These are phyloP conservation scores for Phalacrocorax carbo DNA, from an alignment of 2,113 vertebrate genomes.

Conservation along the genomic window DNA sequence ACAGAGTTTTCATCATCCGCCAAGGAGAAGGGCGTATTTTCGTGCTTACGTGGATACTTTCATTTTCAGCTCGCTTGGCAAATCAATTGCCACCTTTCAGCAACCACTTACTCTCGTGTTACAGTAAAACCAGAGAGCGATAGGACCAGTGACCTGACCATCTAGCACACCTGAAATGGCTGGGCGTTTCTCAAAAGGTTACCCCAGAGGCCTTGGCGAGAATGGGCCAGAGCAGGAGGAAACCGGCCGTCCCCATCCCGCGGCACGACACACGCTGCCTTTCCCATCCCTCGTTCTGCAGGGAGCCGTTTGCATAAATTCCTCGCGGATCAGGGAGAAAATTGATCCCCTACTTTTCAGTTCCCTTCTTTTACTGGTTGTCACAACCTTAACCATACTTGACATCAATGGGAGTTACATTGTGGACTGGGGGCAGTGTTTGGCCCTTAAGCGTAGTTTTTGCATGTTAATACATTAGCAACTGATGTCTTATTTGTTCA, in stretches of 20 bases:
- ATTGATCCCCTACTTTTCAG: conserved; percentile 53
- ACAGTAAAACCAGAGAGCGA: not conserved
- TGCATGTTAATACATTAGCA: conserved; percentile 77
- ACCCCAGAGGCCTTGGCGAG: not conserved
- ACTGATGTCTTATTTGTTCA: conserved; percentile 80
- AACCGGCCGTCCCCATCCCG: not conserved
- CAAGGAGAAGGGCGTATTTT: not conserved
- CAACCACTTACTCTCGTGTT: not conserved
- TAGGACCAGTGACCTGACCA: not conserved
- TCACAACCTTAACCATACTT: conserved; percentile 68
- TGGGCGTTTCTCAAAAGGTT: not conserved
- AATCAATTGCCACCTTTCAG: not conserved
- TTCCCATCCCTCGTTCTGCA: not conserved
- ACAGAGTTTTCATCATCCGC: not conserved
- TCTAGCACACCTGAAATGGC: not conserved
- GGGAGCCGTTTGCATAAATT: conserved; percentile 50
- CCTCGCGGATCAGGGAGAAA: conserved; percentile 49
- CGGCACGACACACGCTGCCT: not conserved
- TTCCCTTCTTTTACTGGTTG: conserved; percentile 54
- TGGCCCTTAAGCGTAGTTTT: conserved; percentile 70
- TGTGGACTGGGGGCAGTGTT: conserved; percentile 68
- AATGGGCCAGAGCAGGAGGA: not conserved
- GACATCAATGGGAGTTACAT: conserved; percentile 68
- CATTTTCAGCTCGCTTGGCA: not conserved
- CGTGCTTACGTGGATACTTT: not conserved